Base-by-base conservation (phyloP, 2,888 invertebrate genomes). In the Philaethria dido region DNA sequence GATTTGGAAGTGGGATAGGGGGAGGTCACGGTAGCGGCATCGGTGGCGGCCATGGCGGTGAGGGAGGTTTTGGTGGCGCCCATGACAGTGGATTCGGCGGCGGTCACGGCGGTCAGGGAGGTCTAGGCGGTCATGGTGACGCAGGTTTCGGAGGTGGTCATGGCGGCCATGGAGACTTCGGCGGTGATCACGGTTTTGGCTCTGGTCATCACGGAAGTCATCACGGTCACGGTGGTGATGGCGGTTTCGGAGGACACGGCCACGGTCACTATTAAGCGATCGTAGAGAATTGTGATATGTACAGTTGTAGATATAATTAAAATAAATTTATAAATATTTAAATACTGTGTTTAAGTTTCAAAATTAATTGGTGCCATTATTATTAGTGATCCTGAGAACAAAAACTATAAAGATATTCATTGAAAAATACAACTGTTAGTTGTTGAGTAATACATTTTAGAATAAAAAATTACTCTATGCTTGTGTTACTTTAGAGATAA, bases 51-150 rank as follows among this genome's bases (percentile, higher is more conserved):
- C 44, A n/a, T 6, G 44, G 16, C 33, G 5, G 25, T 5, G 3
- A 20, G 14, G 66, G 63, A 13, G 66, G 52, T 20, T 36, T 36
- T 33, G 22, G 39, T 1, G 45, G 60, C 3, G 45, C 44, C 13
- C 68, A 70, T 20, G n/a, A n/a, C n/a, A n/a, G n/a, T n/a, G 68
- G 62, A 16, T 54, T 54, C 33, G 59, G 62, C 45, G 64, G 59
- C 18, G 44, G 54, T 29, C 39, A 25, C 18, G 68, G 72, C 1
- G 48, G 64, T 11, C 61, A 65, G 4, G 55, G 55, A 9, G 55
- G 57, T 3, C n/a, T 54, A 29, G 13, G 39, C 22, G 68, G 71
- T 4, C 52, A 52, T 33, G 55, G 45, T 5, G 66, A 66, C 13
- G 50, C 61, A n/a, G 62, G 66, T 0, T 22, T 39, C 25, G 69